Evolutionary conservation across 2,888 invertebrate species (phyloP).

Genomic region (Euclidia mi): DNA sequence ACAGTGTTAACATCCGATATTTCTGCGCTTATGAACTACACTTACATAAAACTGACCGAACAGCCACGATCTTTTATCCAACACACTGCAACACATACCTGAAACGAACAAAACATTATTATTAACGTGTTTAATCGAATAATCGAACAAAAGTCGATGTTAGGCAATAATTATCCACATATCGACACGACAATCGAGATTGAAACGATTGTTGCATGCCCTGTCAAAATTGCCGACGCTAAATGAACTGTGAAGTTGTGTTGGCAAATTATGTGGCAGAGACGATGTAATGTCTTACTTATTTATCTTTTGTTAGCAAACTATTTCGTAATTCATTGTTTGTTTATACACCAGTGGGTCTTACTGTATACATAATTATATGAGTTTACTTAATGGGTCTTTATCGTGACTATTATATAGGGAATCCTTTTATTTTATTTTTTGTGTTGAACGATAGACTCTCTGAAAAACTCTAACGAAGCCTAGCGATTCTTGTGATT

Average conservation of each 20-base stretch:
- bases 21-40: neutral
- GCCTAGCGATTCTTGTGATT: too few relatives aligned
- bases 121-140: constrained; percentile 30
- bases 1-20: neutral
- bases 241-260: constrained; percentile 38
- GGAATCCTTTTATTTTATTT: too few relatives aligned
- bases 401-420: too few relatives aligned
- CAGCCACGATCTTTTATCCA: constrained; percentile 14
- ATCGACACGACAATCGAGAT: constrained; percentile 38
- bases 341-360: neutral
- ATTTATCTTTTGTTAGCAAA: neutral
- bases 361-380: too few relatives aligned
- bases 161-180: constrained; percentile 40
- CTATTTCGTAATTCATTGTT: neutral
- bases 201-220: constrained; percentile 37
- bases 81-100: constrained; percentile 45
- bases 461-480: too few relatives aligned
- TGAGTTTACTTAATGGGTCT: too few relatives aligned
- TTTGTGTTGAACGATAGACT: too few relatives aligned
- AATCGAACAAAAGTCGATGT: constrained; percentile 35
- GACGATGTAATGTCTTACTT: constrained; percentile 3
- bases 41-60: constrained; percentile 27
- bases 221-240: constrained; percentile 41
- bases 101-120: constrained; percentile 37
- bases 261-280: constrained; percentile 3